phyloP scores from a whole-genome alignment of 2,797 vertebrate genomes.

The Lycodopsis pacificus region DNA sequence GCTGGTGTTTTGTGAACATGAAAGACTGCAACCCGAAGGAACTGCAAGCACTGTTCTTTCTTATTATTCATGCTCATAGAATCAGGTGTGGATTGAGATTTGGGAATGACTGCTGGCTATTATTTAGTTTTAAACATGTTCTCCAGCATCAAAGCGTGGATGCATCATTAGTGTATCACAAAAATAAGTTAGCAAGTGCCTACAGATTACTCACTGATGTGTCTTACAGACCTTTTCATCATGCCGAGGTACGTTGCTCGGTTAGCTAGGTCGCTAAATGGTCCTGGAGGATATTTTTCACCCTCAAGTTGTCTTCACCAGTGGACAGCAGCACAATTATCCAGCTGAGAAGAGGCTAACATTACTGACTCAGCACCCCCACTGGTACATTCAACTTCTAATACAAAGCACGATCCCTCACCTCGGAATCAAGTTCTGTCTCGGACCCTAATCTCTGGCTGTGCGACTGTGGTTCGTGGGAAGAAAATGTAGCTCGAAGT shows the following conservation, averaged over 20 bases:
- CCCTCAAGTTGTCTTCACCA: no score
- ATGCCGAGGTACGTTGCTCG: background rate
- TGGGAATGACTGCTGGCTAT: slow-evolving; percentile 18
- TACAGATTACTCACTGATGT: background rate
- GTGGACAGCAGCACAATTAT: background rate
- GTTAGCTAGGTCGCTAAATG: background rate
- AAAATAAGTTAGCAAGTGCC: background rate
- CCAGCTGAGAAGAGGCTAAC: background rate
- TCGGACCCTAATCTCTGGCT: background rate
- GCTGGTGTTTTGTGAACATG: slow-evolving; percentile 51
- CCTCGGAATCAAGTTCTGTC: background rate
- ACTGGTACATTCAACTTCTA: background rate
- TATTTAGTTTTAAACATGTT: slow-evolving; percentile 33
- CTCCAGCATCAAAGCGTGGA: slow-evolving; percentile 27
- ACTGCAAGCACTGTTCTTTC: slow-evolving; percentile 9
- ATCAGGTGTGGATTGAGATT: slow-evolving; percentile 38
- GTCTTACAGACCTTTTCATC: no score
- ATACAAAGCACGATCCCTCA: background rate
- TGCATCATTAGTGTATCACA: background rate
- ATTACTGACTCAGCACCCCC: background rate
- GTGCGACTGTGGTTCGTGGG: slow-evolving; percentile 7
- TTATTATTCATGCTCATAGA: slow-evolving; percentile 37
- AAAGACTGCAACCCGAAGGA: slow-evolving; percentile 43
- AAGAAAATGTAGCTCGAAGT: slow-evolving; percentile 8
- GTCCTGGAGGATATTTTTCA: no score